These are phyloP conservation scores for Tauraco hartlaubi DNA, from an alignment of 2,797 vertebrate species.

Conservation along the genomic window DNA sequence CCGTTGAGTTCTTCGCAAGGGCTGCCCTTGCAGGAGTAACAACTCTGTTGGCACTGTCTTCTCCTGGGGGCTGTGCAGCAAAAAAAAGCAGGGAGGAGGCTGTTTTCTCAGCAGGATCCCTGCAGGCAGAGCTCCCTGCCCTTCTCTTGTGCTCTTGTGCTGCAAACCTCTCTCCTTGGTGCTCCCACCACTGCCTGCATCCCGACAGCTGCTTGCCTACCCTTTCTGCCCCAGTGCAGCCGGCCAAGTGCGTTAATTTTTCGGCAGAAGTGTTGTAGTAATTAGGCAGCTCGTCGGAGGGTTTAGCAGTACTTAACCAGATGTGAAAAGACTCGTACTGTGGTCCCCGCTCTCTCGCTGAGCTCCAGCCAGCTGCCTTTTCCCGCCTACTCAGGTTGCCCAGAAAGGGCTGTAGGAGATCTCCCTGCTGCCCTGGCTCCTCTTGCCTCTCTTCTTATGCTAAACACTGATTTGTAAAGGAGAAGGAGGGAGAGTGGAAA, in stretches of 20 bases:
- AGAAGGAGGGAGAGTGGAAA: constrained; percentile 53
- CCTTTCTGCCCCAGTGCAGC: constrained; percentile 73
- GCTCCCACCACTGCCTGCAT: constrained; percentile 59
- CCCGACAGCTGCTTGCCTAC: constrained; percentile 57
- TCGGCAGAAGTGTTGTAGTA: constrained; percentile 93
- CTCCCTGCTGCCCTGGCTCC: constrained; percentile 48
- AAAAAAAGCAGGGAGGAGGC: background rate
- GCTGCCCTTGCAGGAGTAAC: background rate
- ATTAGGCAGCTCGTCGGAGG: constrained; percentile 84
- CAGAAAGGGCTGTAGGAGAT: constrained; percentile 55
- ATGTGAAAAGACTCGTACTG: constrained; percentile 89
- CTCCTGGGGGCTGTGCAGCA: background rate
- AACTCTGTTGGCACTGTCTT: background rate
- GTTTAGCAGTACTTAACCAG: constrained; percentile 90
- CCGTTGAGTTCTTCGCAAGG: background rate
- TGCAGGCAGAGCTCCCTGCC: background rate
- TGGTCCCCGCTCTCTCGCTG: constrained; percentile 63
- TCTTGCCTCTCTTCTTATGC: constrained; percentile 70
- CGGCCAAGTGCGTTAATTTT: constrained; percentile 88
- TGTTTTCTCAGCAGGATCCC: background rate
- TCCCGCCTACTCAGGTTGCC: constrained; percentile 69
- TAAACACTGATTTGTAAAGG: constrained; percentile 74
- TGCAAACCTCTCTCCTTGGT: background rate
- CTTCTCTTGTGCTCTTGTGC: background rate
- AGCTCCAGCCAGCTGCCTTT: constrained; percentile 76